Evolutionary conservation across 2,113 vertebrate genomes (phyloP), one percentile per base, ranked within the genome.

Genomic region (Pyrgilauda ruficollis): DNA sequence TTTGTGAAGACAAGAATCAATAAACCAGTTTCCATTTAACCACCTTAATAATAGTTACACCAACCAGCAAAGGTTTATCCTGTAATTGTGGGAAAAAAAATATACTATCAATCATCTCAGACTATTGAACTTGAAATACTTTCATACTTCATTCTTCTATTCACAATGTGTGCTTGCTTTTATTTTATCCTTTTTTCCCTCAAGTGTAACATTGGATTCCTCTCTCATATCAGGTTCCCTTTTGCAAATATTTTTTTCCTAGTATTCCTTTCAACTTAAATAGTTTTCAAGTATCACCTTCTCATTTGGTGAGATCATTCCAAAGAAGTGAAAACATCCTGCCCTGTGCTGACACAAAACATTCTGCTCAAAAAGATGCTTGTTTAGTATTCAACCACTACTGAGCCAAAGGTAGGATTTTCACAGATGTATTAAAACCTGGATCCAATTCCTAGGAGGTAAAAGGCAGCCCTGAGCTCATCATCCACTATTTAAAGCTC

Each of bases 21-120:
- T 59, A 69, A 68, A 80, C 2, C 20, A 20, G 28, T 59, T 92
- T 49, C 43, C 10, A 68, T 56, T 50, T 73, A 83, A 62, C n/a
- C 21, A 55, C 52, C 12, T 50, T 26, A 33, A 23, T 47, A 78
- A 76, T 0, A 50, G 43, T 27, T 43, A 43, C 7, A 91, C 2
- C 62, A 67, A 35, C 33, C 15, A 72, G 52, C 15, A 62, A 79
- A 86, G 72, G 8, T 46, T 80, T 39, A 67, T 31, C 20, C 46
- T 35, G 13, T 47, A 78, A 68, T 0, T 73, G 39, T 10, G 31
- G 15, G 7, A 0, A 28, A 33, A 64, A 44, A 66, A 13, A 23
- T 2, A 75, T 8, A 20, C 11, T 20, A 67, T 4, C 28, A 56
- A 61, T 44, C 41, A 47, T 6, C 41, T 75, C 1, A 0, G 18